Evolutionary conservation across 2,888 invertebrate species (phyloP).

Genomic region (Nomada fabriciana): DNA sequence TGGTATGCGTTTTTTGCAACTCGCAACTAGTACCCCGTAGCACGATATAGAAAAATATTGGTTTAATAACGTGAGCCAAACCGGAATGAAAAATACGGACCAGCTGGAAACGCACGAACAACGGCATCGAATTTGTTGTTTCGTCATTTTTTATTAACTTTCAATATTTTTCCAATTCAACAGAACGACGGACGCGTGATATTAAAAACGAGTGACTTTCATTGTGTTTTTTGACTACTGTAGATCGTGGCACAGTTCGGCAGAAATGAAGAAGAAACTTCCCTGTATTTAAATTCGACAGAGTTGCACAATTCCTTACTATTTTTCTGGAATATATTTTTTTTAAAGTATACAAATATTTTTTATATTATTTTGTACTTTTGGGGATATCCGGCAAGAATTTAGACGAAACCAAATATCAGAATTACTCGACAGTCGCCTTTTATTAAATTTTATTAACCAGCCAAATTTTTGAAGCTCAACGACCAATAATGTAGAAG

Average conservation of each 20-base stretch:
- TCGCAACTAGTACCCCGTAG: not conserved
- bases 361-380: not conserved
- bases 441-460: no score
- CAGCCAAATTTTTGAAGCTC: constrained; percentile 1
- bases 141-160: not conserved
- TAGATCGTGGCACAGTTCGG: not conserved
- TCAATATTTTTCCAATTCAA: no score
- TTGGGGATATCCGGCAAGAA: not conserved
- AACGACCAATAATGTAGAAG: not conserved
- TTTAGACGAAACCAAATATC: not conserved
- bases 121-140: not conserved
- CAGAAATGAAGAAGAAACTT: no score
- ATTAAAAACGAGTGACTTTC: not conserved
- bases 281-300: no score
- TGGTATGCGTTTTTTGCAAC: constrained; percentile 24
- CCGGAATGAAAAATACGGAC: not conserved
- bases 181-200: not conserved
- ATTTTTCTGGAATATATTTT: no score
- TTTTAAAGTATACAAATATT: no score
- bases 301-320: no score
- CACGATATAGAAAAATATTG: constrained; percentile 31
- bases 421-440: not conserved
- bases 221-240: not conserved
- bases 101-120: not conserved
- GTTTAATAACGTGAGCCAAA: constrained; percentile 7